Evolutionary conservation across 2,888 invertebrate genomes (phyloP).

Genomic region (Theodoxus fluviatilis): DNA sequence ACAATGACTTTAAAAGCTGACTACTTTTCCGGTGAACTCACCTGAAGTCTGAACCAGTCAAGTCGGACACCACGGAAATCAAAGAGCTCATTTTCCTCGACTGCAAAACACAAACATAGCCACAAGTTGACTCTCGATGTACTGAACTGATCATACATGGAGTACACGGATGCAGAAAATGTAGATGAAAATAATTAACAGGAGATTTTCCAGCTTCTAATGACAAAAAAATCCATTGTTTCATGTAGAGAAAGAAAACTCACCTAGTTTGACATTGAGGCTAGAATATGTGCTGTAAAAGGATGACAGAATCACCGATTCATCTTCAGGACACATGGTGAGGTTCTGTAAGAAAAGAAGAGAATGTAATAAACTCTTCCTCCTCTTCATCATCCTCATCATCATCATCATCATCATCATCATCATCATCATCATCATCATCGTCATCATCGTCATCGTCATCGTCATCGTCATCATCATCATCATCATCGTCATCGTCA

Average conservation of each 20-base stretch:
- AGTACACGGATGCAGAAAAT: neutral
- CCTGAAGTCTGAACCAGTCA: conserved; percentile 96
- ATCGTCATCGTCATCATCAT: too few relatives aligned
- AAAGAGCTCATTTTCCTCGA: conserved; percentile 93
- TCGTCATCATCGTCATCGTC: too few relatives aligned
- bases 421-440: too few relatives aligned
- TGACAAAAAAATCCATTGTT: neutral
- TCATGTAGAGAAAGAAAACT: too few relatives aligned
- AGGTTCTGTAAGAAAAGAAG: conserved; percentile 52
- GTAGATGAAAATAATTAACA: neutral
- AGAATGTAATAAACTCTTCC: too few relatives aligned
- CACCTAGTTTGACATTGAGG: conserved; percentile 75
- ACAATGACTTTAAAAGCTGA: neutral
- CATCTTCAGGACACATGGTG: conserved; percentile 80
- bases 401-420: too few relatives aligned
- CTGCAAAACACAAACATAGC: conserved; percentile 64
- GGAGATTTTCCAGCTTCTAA: neutral
- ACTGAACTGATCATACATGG: neutral
- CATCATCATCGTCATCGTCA: too few relatives aligned
- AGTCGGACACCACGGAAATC: conserved; percentile 93
- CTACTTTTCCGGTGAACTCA: too few relatives aligned
- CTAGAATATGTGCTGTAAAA: conserved; percentile 81
- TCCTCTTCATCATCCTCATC: too few relatives aligned
- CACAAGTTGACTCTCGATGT: neutral
- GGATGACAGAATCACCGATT: conserved; percentile 90